phyloP scores from a whole-genome alignment of 2,113 vertebrate species.

The Aythya baeri region DNA sequence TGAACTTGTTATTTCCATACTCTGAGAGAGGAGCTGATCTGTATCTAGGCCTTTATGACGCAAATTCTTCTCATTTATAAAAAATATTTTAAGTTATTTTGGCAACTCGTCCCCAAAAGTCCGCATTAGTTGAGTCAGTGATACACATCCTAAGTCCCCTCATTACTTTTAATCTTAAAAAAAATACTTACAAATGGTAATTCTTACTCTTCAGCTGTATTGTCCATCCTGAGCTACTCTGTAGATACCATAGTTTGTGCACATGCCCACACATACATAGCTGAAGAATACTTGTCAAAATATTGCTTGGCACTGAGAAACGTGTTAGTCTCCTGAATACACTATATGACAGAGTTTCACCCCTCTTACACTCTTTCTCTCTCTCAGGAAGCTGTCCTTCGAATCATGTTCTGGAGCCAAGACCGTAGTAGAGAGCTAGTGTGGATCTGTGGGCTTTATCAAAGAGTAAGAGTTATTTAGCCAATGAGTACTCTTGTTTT shows the following conservation, averaged over 20 bases:
- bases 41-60: background rate
- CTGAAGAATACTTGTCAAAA: background rate
- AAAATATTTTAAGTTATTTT: background rate
- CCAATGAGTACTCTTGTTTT: background rate
- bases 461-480: background rate
- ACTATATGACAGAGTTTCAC: background rate
- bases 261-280: rapidly evolving
- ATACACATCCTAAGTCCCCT: background rate
- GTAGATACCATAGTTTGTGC: background rate
- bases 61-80: background rate
- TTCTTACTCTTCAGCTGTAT: background rate
- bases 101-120: background rate
- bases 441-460: background rate
- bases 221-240: background rate
- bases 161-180: background rate
- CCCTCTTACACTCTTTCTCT: background rate
- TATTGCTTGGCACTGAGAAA: background rate
- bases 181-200: background rate
- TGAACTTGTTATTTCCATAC: background rate
- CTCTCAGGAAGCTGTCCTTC: background rate
- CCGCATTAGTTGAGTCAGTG: background rate
- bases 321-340: background rate
- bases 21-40: background rate
- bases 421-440: background rate
- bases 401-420: background rate